Conservation (phyloP, 2,888 invertebrate species). For the Agrochola litura region DNA sequence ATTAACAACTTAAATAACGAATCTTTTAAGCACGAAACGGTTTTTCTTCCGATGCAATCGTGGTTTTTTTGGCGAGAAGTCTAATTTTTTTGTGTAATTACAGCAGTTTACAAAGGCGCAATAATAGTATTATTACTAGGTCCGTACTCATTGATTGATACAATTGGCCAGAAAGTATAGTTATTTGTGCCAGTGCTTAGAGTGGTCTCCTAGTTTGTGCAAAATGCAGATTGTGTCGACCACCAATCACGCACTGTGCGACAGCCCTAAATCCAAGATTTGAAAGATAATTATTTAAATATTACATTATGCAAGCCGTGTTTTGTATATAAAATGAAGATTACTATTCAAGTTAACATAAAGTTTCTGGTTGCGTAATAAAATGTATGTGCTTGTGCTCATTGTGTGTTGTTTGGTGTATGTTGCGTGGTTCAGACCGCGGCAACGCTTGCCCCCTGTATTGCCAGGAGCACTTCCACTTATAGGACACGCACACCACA, state of each 20-base stretch:
- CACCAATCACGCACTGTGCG: background rate
- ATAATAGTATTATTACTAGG: no score
- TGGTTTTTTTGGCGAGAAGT: background rate
- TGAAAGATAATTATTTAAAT: background rate
- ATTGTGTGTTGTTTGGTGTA: conserved; percentile 1
- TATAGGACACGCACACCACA: background rate
- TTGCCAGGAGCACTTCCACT: conserved; percentile 5
- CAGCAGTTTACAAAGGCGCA: no score
- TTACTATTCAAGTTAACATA: background rate
- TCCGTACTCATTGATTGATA: background rate
- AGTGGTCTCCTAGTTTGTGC: background rate
- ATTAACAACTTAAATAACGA: background rate
- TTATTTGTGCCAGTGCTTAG: background rate
- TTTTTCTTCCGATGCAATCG: background rate
- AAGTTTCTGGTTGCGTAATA: background rate
- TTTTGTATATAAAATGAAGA: background rate
- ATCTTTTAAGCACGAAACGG: background rate
- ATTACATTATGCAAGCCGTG: background rate
- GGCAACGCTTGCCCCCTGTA: background rate
- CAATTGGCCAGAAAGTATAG: background rate
- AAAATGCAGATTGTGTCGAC: background rate
- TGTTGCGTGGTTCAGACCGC: background rate
- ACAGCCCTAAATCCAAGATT: background rate
- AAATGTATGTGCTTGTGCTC: conserved; percentile 1
- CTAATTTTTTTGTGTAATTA: background rate